Evolutionary conservation across 1,140 invertebrate genomes (phyloP).

Genomic region (Calliphora vicina): DNA sequence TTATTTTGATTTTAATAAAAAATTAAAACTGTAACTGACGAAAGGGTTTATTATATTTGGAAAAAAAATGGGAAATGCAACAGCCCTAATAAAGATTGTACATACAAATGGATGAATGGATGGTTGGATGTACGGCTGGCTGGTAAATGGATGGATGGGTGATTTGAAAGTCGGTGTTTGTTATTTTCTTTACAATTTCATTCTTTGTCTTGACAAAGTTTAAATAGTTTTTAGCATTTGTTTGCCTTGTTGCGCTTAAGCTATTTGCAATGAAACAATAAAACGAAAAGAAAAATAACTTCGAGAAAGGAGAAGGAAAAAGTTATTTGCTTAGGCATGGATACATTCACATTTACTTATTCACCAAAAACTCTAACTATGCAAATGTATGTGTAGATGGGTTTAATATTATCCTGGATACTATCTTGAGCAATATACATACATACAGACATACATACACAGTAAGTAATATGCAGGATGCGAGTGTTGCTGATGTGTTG

Average conservation of each 20-base stretch:
- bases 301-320: not conserved
- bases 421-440: not conserved
- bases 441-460: too few species aligned
- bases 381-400: not conserved
- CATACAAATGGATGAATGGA: not conserved
- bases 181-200: not conserved
- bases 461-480: not conserved
- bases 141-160: not conserved
- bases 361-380: not conserved
- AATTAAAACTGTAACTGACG: too few species aligned
- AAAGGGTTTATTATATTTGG: too few species aligned
- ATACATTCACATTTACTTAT: conserved; percentile 22
- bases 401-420: not conserved
- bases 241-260: not conserved
- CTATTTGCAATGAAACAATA: not conserved
- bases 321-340: conserved; percentile 19
- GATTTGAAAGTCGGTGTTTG: not conserved
- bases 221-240: conserved; percentile 4
- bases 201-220: not conserved
- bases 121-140: not conserved
- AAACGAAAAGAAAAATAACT: not conserved
- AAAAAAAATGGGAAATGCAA: too few species aligned
- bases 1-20: too few species aligned
- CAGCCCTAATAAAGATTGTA: not conserved
- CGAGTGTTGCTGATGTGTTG: not conserved